Base-by-base conservation (phyloP, 1,140 invertebrate genomes). In the Diabrotica undecimpunctata region DNA sequence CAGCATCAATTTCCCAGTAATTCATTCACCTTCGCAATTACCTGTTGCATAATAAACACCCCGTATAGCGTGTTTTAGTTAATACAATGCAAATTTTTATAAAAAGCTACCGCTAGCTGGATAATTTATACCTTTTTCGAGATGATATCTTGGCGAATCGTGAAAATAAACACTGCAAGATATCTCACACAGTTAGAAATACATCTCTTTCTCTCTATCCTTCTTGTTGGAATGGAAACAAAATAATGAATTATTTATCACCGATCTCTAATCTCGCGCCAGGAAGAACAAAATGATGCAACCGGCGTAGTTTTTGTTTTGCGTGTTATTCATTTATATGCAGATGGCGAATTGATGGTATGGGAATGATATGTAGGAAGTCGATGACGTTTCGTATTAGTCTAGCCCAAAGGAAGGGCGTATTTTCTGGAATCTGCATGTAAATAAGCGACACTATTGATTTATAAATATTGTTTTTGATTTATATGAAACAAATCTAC, bases 41-140 rank as follows among this genome's bases (percentile, higher is more conserved):
- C 25, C 25, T 25, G 25, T 25, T 25, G 25, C 25, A 25, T 25
- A 25, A 25, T 25, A 25, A 25, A 25, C 25, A 25, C 25, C 25
- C 25, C 25, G 25, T 25, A 25, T 25, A 25, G 25, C 25, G 25
- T 25, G 25, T 25, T 25, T 25, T 25, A 25, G 50, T 52, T 11
- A 52, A 11, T 13, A 52, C 11, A 52, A 13, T 52, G 50, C 50
- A 52, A n/a, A 13, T 52, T 52, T 52, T 52, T 13, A 1, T 52
- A 52, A 52, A 52, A 52, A n/a, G 50, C 50, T n/a, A 13, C 50
- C 12, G 11, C 12, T 52, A n/a, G 12, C 50, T 2, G 11, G 50
- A 52, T 52, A 52, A 52, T n/a, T n/a, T 52, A 52, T 52, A 52
- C 11, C 11, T 52, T 52, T 52, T 52, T 11, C 12, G 50, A 52